Conservation (phyloP, 2,888 invertebrate genomes). For the Cosmia trapezina region DNA sequence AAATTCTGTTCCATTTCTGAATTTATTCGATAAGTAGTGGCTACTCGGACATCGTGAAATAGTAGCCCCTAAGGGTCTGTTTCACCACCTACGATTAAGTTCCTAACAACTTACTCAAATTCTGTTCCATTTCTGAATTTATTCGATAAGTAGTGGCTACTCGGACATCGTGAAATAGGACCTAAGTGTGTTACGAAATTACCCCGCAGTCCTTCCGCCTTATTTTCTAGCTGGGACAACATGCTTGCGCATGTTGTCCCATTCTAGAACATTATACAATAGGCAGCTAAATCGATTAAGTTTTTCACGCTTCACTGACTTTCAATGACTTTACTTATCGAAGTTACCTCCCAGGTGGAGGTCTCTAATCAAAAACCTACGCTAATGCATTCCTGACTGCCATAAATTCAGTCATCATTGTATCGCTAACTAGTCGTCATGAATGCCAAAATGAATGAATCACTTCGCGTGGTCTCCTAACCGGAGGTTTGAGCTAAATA, state of each 20-base stretch:
- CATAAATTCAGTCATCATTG: constrained; percentile 30
- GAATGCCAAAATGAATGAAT: constrained; percentile 54
- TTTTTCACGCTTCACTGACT: constrained; percentile 16
- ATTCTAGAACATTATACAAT: constrained; percentile 32
- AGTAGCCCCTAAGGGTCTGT: too few relatives aligned
- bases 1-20: too few relatives aligned
- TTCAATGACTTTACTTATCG: constrained; percentile 8
- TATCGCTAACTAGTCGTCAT: constrained; percentile 21
- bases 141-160: too few relatives aligned
- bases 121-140: too few relatives aligned
- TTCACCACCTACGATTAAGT: too few relatives aligned
- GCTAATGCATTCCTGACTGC: constrained; percentile 19
- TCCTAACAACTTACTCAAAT: too few relatives aligned
- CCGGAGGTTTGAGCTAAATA: constrained; percentile 48
- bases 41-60: too few relatives aligned
- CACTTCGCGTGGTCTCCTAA: constrained; percentile 33
- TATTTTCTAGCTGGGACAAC: constrained; percentile 1
- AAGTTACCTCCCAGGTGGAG: not conserved
- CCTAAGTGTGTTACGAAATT: too few relatives aligned
- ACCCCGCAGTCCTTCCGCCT: not conserved
- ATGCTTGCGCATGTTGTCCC: not conserved
- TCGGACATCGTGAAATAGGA: too few relatives aligned
- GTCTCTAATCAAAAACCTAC: constrained; percentile 23
- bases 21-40: too few relatives aligned
- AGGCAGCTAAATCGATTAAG: constrained; percentile 5